Percentiles rank a stretch among this genome's conserved stretches.
Evolutionary conservation across 2,797 vertebrate species (phyloP).

Genomic region (Pangasius mekongensis): DNA sequence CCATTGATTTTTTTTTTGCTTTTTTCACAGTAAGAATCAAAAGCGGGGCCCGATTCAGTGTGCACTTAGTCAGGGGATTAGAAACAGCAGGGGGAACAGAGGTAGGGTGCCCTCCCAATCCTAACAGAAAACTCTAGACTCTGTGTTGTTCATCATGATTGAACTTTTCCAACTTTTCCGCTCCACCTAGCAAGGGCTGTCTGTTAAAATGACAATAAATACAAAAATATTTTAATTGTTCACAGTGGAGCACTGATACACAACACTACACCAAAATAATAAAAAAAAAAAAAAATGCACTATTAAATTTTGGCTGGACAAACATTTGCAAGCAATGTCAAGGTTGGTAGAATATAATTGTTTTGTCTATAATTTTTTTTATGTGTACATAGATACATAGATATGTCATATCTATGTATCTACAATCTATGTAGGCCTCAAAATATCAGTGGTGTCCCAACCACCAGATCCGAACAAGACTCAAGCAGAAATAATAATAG

Average conservation of each 20-base stretch:
- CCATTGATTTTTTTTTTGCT: constrained; percentile 72
- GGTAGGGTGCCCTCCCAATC: constrained; percentile 53
- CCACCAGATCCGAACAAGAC: neutral
- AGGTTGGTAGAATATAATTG: neutral
- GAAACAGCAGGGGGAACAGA: constrained; percentile 71
- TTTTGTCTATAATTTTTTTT: too few species aligned
- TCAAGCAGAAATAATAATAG: neutral
- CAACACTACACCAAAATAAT: neutral
- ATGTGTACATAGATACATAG: too few species aligned
- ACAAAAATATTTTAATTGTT: constrained; percentile 32
- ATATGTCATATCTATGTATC: too few species aligned
- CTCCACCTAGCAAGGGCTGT: constrained; percentile 30
- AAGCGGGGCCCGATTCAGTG: constrained; percentile 66
- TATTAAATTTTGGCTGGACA: neutral
- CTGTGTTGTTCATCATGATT: constrained; percentile 38
- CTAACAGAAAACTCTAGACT: constrained; percentile 19
- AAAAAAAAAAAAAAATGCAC: neutral
- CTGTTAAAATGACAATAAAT: constrained; percentile 2
- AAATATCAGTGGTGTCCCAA: neutral
- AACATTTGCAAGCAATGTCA: neutral
- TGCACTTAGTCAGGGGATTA: constrained; percentile 76
- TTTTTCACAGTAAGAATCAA: constrained; percentile 66
- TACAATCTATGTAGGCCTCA: neutral
- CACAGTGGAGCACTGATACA: constrained; percentile 17
- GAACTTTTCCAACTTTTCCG: constrained; percentile 38